phyloP scores from a whole-genome alignment of 2,888 invertebrate genomes.

The Drosophila barbarae region DNA sequence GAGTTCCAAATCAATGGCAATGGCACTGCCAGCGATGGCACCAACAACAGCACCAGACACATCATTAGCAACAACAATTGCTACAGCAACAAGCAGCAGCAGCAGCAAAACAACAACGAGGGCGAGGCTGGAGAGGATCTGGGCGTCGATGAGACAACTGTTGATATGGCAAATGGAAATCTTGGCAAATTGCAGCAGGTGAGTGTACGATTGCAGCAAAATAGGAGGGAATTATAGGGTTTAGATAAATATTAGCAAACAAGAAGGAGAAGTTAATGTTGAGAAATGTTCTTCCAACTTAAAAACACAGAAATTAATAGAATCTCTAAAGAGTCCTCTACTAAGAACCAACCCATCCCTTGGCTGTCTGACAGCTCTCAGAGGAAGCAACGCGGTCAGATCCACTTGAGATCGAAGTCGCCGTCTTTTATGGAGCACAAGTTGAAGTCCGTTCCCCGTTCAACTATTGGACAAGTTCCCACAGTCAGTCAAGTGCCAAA shows the following conservation, averaged over 20 bases:
- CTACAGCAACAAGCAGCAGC: constrained; percentile 53
- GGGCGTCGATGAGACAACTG: constrained; percentile 55
- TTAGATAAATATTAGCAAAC: neutral
- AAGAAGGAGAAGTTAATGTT: too few relatives aligned
- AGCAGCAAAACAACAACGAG: constrained; percentile 56
- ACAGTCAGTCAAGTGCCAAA: constrained; percentile 53
- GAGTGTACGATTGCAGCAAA: constrained; percentile 41
- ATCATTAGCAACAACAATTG: constrained; percentile 70
- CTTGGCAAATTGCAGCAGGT: constrained; percentile 61
- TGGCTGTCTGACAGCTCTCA: constrained; percentile 3
- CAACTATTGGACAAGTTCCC: constrained; percentile 56
- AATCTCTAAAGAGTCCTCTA: neutral
- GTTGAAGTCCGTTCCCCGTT: constrained; percentile 9
- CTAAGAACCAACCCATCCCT: constrained; percentile 13
- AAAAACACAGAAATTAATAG: neutral
- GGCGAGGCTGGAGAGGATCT: constrained; percentile 33
- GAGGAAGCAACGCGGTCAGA: constrained; percentile 17
- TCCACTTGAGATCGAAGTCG: constrained; percentile 12
- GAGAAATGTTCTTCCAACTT: too few relatives aligned
- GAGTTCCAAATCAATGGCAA: constrained; percentile 73
- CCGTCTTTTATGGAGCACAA: constrained; percentile 48
- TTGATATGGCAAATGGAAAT: constrained; percentile 67
- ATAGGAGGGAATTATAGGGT: neutral
- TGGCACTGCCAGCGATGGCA: constrained; percentile 44
- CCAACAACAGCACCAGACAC: constrained; percentile 50